Evolutionary conservation across 2,888 invertebrate species (phyloP), one percentile per base, ranked within the genome.

Genomic region (Pasiphila rectangulata): DNA sequence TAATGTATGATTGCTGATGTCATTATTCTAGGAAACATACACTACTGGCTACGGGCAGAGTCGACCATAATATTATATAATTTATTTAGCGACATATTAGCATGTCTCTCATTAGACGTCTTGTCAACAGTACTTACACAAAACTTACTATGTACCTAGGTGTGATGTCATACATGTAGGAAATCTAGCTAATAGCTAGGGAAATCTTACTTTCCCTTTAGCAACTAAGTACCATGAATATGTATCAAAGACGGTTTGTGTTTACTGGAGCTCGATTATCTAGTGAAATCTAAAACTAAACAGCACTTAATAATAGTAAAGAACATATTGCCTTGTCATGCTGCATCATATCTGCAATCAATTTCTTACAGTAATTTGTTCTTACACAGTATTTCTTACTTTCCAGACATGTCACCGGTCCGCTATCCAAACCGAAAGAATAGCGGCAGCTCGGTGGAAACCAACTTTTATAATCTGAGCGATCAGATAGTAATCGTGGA

Each of bases 391-490:
- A 42, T 63, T 19, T 61, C 51, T 59, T 59, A 20, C 45, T 81
- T 83, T 40, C 5, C 90, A 93, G 93, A 93, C 75, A 86, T 91
- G 86, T 91, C 92, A 45, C 92, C 93, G 50, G 90, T 90, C 51
- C 88, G 90, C 69, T 92, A 92, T 89, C 79, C 90, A 2, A 89
- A 91, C 57, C 85, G 92, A 54, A 91, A 92, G 69, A 91, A 90
- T 71, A 91, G 91, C 72, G 90, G 90, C 64, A 92, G 92, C 62
- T 88, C 89, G 61, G 91, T 92, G 48, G 92, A 93, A 72, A 91
- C 92, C 1, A 92, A 92, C 65, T 92, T 91, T 65, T 93, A 93
- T 80, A 93, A 92, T 74, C 90, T 93, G 20, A 90, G 81, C 57
- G 91, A 91, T 64, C 90, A 91, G 76, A 81, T 91, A 46, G 89